These are phyloP conservation scores for Panulirus ornatus DNA, from an alignment of 1,140 invertebrate genomes.

Conservation along the genomic window DNA sequence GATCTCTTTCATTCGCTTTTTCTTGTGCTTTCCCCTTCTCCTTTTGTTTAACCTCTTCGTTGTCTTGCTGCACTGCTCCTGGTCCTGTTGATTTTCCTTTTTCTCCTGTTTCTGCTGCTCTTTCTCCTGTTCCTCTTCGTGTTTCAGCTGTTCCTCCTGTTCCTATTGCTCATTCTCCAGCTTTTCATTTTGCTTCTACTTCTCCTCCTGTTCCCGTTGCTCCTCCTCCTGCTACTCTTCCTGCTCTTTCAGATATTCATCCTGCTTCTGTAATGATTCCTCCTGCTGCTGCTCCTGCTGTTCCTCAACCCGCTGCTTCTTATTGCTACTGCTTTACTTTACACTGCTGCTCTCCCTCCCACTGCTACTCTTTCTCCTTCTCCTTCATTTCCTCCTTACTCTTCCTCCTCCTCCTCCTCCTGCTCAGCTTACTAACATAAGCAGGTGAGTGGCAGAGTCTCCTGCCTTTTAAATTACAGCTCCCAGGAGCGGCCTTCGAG, in stretches of 20 bases:
- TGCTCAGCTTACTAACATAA: no score
- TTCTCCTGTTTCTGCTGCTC: background rate
- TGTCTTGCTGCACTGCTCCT: background rate
- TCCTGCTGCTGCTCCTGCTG: background rate
- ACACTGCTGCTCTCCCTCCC: background rate
- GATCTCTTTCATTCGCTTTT: background rate
- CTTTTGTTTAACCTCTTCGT: background rate
- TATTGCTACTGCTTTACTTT: background rate
- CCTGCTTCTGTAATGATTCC: background rate
- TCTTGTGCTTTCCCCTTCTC: background rate
- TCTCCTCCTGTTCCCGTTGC: background rate
- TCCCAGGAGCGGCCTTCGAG: no score
- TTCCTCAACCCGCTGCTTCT: background rate
- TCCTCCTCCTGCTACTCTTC: background rate
- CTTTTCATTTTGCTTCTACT: background rate
- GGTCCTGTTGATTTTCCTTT: background rate
- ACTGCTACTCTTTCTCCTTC: background rate
- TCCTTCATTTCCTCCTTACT: background rate
- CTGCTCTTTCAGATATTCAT: background rate
- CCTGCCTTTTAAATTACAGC: no score
- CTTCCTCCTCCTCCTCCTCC: background rate
- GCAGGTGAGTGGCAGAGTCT: no score
- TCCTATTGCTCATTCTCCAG: background rate
- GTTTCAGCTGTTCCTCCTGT: background rate
- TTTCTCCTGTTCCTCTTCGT: background rate